A percentile compares a stretch with the other conserved stretches of the same genome.
Evolutionary conservation across 2,888 invertebrate genomes (phyloP).

Genomic region (Ceraclea dissimilis): DNA sequence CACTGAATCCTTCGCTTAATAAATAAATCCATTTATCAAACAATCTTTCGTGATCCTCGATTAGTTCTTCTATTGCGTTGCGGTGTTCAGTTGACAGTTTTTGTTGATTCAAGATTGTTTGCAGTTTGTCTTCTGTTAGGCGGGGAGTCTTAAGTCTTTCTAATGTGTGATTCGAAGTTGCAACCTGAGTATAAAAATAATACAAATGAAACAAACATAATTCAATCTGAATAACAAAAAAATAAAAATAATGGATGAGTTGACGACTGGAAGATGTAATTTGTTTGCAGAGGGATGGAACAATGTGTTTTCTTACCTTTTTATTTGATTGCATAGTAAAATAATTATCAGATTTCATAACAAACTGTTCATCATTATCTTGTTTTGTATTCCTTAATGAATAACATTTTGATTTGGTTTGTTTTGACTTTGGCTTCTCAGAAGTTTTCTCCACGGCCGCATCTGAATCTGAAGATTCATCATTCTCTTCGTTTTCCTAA

Average conservation of each 20-base stretch:
- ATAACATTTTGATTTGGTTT: conserved; percentile 32
- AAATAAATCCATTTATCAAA: conserved; percentile 69
- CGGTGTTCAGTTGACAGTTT: conserved; percentile 52
- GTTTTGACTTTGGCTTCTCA: background rate
- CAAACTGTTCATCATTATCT: conserved; percentile 42
- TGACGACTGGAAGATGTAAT: too few species aligned
- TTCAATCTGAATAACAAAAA: conserved; percentile 2
- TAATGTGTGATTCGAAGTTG: conserved; percentile 74
- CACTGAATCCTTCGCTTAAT: conserved; percentile 75
- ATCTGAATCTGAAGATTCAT: conserved; percentile 9
- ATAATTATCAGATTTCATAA: conserved; percentile 61
- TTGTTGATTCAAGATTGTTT: conserved; percentile 47
- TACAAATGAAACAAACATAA: background rate
- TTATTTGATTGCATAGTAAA: conserved; percentile 56
- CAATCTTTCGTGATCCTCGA: conserved; percentile 47
- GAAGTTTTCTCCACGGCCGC: conserved; percentile 1
- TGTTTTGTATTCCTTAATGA: conserved; percentile 30
- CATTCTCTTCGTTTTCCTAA: conserved; percentile 1
- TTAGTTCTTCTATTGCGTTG: conserved; percentile 47
- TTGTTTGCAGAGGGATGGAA: too few species aligned
- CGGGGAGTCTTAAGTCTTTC: conserved; percentile 66
- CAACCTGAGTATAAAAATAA: conserved; percentile 35
- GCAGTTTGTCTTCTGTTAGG: conserved; percentile 58
- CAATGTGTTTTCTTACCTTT: conserved; percentile 36
- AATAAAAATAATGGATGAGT: background rate